Evolutionary conservation across 1,140 invertebrate species (phyloP).

Genomic region (Oscheius sp.): DNA sequence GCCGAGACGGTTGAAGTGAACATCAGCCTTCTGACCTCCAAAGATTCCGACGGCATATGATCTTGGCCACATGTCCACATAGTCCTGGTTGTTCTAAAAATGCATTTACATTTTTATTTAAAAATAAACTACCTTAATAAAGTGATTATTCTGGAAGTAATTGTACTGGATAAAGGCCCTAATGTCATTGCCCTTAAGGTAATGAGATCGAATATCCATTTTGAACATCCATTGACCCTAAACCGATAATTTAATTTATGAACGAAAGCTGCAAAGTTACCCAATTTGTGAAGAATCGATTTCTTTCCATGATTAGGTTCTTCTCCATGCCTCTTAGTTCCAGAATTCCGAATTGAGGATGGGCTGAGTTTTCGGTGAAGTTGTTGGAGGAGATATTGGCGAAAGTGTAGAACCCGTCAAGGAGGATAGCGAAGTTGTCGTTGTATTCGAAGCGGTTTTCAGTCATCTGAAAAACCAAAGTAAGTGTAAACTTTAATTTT

Average conservation of each 20-base stretch:
- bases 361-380: conserved; percentile 75
- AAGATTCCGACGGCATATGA: conserved; percentile 84
- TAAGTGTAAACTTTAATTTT: conserved; percentile 59
- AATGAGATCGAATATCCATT: conserved; percentile 49
- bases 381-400: conserved; percentile 76
- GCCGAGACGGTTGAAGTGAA: conserved; percentile 86
- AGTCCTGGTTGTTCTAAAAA: conserved; percentile 43
- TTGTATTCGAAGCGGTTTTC: conserved; percentile 82
- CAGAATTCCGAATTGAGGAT: conserved; percentile 68
- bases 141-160: conserved; percentile 57
- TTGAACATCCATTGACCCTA: conserved; percentile 57
- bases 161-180: conserved; percentile 59
- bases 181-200: conserved; percentile 39
- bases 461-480: conserved; percentile 60
- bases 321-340: conserved; percentile 94
- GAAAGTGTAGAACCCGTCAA: conserved; percentile 85
- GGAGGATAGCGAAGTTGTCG: conserved; percentile 76
- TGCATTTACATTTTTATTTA: too few species aligned
- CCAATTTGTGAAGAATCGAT: conserved; percentile 75
- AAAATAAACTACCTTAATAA: conserved; percentile 46
- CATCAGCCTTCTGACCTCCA: conserved; percentile 77
- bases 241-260: conserved; percentile 68
- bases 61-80: conserved; percentile 65
- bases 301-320: conserved; percentile 74
- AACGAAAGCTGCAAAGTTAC: conserved; percentile 82